A percentile compares a stretch with the other conserved stretches of the same genome.
phyloP scores from a whole-genome alignment of 2,113 vertebrate genomes.

The Rhinogobius similis region DNA sequence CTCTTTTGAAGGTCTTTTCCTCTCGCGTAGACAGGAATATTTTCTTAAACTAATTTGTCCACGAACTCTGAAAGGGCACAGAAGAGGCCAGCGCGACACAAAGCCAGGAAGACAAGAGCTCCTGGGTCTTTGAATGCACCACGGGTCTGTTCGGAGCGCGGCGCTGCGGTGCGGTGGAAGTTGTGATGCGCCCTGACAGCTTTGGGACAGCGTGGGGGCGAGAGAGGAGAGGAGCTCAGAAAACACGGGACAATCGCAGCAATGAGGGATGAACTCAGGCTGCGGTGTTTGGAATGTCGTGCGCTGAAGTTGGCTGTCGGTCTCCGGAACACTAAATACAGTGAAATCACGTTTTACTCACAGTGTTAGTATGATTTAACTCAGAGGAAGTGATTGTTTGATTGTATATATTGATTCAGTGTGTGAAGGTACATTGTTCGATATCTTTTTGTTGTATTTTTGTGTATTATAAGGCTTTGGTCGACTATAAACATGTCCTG shows the following conservation, averaged over 20 bases:
- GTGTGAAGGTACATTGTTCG: too few relatives aligned
- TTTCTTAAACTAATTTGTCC: conserved; percentile 6
- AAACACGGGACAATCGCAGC: conserved; percentile 21
- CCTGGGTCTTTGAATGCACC: conserved; percentile 16
- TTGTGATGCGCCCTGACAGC: conserved; percentile 40
- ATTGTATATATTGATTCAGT: too few relatives aligned
- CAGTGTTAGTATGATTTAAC: too few relatives aligned
- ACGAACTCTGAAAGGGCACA: not conserved
- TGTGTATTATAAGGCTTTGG: too few relatives aligned
- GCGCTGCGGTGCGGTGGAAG: conserved; percentile 39
- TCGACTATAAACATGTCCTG: too few relatives aligned
- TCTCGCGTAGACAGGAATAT: conserved; percentile 7
- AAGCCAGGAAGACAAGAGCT: conserved; percentile 23
- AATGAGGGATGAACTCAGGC: conserved; percentile 9
- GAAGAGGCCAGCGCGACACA: not conserved
- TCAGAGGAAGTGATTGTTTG: too few relatives aligned
- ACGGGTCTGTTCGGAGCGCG: not conserved
- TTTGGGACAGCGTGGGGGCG: conserved; percentile 38
- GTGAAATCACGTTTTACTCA: not conserved
- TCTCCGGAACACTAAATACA: not conserved
- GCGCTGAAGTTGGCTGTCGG: not conserved
- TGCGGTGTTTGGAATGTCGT: not conserved
- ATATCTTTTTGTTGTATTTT: too few relatives aligned
- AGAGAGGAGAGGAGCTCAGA: conserved; percentile 39
- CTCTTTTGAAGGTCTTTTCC: not conserved